Evolutionary conservation across 2,797 vertebrate genomes (phyloP), one percentile per base, ranked within the genome.

Genomic region (Hafferia zeledoni): DNA sequence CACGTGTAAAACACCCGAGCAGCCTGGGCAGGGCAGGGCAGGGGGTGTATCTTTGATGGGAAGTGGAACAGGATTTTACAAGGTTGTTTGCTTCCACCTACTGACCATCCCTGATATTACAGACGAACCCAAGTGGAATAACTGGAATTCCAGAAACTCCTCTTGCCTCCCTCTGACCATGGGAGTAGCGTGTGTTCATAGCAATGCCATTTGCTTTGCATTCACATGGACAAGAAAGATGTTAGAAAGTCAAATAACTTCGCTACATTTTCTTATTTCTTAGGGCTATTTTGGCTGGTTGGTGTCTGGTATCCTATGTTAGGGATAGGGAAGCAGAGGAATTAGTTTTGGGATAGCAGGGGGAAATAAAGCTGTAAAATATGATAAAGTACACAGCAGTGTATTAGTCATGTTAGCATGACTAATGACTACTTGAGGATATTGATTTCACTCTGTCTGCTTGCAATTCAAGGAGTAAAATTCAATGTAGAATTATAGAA

Each of bases 11-110:
- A 81, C 43, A 68, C 87, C 55, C 35, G 28, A 18, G 1, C 65
- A 27, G 16, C 28, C 33, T 63, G 30, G 15, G 39, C 60, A 57
- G 33, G 41, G 41, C 41, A 43, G 41, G 41, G 41, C 41, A 43
- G 16, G 41, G 7, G 30, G 10, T 87, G 33, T 5, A 1, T 52
- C 17, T 55, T 31, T 23, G 56, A 2, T 8, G 61, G 71, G 17
- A 61, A 53, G 52, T 23, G 19, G 59, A 74, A 2, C 9, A 33
- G 53, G 19, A 27, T 93, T 90, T 97, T 97, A 49, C 19, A 18
- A 95, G 74, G 97, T 91, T 84, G 27, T 97, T 96, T 98, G 97
- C 97, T 97, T 35, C 97, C 98, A 98, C 94, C 98, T 98, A 47
- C 97, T 96, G 98, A 76, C 37, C n/a, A 0, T 47, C 1, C 10